Percentiles rank a stretch among this genome's conserved stretches.
These are phyloP conservation scores for Agapornis canus DNA, from an alignment of 2,797 vertebrate genomes.

Conservation along the genomic window DNA sequence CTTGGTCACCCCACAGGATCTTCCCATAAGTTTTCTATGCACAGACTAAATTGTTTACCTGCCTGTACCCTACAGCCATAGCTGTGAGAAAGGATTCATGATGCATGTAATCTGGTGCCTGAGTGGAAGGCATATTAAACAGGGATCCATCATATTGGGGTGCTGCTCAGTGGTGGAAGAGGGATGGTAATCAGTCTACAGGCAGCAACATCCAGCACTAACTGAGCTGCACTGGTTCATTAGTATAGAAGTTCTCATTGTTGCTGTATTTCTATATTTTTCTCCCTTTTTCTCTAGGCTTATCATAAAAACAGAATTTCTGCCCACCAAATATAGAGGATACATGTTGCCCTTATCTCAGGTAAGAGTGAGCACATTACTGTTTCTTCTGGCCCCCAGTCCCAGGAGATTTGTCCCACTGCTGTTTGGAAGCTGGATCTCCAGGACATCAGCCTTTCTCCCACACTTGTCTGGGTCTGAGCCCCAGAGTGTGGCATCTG, in stretches of 20 bases:
- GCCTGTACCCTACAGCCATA: neutral
- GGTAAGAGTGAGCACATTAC: slow-evolving; percentile 71
- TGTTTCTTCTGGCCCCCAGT: neutral
- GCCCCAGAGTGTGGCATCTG: accelerated
- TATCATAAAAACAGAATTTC: slow-evolving; percentile 93
- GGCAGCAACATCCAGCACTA: neutral
- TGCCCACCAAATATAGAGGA: slow-evolving; percentile 87
- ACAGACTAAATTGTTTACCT: neutral
- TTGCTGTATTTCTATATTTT: neutral
- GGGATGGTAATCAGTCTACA: accelerated
- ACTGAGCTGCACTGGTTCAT: neutral
- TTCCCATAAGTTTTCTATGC: neutral
- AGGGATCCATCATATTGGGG: neutral
- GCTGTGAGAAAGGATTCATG: neutral
- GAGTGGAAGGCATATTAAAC: neutral
- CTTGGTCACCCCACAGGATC: neutral
- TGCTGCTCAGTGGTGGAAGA: neutral
- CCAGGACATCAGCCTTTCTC: neutral
- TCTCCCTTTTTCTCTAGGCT: slow-evolving; percentile 72
- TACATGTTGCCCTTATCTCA: slow-evolving; percentile 88
- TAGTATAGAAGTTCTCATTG: neutral
- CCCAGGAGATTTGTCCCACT: neutral
- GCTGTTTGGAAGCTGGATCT: neutral
- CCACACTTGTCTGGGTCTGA: neutral
- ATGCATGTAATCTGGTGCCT: accelerated